Evolutionary conservation across 2,113 vertebrate species (phyloP).

Genomic region (Xiphophorus hellerii): DNA sequence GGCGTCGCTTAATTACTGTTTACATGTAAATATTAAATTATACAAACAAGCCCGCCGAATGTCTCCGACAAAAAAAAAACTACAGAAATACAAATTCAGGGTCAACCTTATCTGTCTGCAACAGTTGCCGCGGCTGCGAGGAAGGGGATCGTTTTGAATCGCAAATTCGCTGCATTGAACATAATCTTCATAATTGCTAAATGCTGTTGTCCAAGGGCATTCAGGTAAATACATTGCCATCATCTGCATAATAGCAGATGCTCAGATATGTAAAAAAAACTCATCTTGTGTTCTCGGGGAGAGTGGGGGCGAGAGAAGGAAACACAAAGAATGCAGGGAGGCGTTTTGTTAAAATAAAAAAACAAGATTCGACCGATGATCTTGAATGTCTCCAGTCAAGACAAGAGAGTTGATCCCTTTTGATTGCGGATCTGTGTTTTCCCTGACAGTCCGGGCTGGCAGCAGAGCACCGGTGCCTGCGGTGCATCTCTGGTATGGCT

Average conservation of each 20-base stretch:
- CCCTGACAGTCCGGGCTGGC: slow-evolving; percentile 49
- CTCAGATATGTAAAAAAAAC: slow-evolving; percentile 75
- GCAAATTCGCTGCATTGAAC: slow-evolving; percentile 78
- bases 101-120: slow-evolving; percentile 82
- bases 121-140: slow-evolving; percentile 70
- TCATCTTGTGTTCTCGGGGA: slow-evolving; percentile 65
- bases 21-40: slow-evolving; percentile 81
- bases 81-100: slow-evolving; percentile 79
- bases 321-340: background rate
- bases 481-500: slow-evolving; percentile 75
- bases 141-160: slow-evolving; percentile 80
- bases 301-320: background rate
- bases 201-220: slow-evolving; percentile 84
- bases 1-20: slow-evolving; percentile 78
- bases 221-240: slow-evolving; percentile 72
- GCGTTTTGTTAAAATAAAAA: background rate
- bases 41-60: slow-evolving; percentile 75
- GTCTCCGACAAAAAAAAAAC: slow-evolving; percentile 52
- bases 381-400: slow-evolving; percentile 59
- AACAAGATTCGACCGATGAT: slow-evolving; percentile 22
- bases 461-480: slow-evolving; percentile 61
- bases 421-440: slow-evolving; percentile 62
- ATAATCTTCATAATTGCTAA: slow-evolving; percentile 82
- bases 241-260: slow-evolving; percentile 82
- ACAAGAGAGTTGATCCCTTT: slow-evolving; percentile 63